Evolutionary conservation across 2,888 invertebrate species (phyloP).

Genomic region (Endomychus coccineus): DNA sequence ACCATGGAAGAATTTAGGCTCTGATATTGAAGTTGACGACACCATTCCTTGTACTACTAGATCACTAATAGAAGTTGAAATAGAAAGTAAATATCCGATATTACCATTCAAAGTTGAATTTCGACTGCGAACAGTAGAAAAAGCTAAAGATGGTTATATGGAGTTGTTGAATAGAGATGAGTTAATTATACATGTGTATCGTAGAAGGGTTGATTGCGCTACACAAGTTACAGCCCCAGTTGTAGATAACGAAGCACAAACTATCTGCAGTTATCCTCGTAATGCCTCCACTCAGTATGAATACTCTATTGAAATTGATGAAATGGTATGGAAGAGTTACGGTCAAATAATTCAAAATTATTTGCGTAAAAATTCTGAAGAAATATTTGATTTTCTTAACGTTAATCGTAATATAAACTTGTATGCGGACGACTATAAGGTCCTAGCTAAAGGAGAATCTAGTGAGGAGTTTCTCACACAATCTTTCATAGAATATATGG

Average conservation of each 20-base stretch:
- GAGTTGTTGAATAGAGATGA: conserved; percentile 56
- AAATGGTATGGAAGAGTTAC: conserved; percentile 11
- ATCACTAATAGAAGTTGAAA: conserved; percentile 58
- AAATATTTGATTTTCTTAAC: conserved; percentile 30
- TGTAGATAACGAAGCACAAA: conserved; percentile 52
- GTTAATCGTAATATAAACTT: conserved; percentile 48
- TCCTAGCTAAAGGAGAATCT: conserved; percentile 34
- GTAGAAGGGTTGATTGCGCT: conserved; percentile 50
- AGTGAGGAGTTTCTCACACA: conserved; percentile 19
- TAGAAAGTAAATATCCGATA: conserved; percentile 56
- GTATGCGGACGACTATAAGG: conserved; percentile 55
- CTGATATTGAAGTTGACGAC: conserved; percentile 56
- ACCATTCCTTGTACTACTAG: conserved; percentile 46
- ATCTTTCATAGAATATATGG: conserved; percentile 46
- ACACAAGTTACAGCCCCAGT: conserved; percentile 52
- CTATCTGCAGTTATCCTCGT: conserved; percentile 57
- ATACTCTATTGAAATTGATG: conserved; percentile 38
- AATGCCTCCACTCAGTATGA: conserved; percentile 64
- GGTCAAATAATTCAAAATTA: conserved; percentile 30
- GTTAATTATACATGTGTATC: conserved; percentile 50
- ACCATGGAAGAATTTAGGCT: conserved; percentile 57
- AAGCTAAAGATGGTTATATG: conserved; percentile 60
- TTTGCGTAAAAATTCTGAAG: conserved; percentile 30
- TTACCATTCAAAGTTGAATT: conserved; percentile 43
- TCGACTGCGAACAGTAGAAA: conserved; percentile 48